Conservation (phyloP, 1,140 invertebrate genomes). For the Eumaeus atala region DNA sequence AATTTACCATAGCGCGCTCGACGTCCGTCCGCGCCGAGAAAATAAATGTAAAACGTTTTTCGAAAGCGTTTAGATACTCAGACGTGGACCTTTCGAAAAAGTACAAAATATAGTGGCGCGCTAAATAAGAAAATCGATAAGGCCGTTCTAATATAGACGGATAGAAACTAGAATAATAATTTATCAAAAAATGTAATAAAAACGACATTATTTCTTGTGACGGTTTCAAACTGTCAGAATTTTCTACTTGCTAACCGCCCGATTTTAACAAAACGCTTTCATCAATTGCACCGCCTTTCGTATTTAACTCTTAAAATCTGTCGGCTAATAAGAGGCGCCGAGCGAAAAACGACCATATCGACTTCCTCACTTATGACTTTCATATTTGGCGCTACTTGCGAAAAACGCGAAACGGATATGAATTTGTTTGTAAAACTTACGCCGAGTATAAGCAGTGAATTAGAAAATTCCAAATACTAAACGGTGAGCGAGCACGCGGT, state of each 20-base stretch:
- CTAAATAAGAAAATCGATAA: slow-evolving; percentile 71
- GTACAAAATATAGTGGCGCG: slow-evolving; percentile 61
- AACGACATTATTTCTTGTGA: slow-evolving; percentile 73
- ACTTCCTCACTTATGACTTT: slow-evolving; percentile 56
- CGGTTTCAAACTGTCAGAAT: slow-evolving; percentile 68
- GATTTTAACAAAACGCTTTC: slow-evolving; percentile 30
- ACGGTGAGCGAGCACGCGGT: slow-evolving; percentile 49
- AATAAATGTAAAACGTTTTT: slow-evolving; percentile 67
- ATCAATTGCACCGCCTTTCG: slow-evolving; percentile 4
- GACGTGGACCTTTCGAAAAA: slow-evolving; percentile 60
- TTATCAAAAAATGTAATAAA: slow-evolving; percentile 74
- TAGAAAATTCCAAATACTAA: slow-evolving; percentile 68
- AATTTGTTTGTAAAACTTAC: slow-evolving; percentile 71
- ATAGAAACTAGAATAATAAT: slow-evolving; percentile 69
- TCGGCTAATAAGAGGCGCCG: slow-evolving; percentile 35
- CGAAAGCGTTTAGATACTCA: slow-evolving; percentile 62
- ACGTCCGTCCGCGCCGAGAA: slow-evolving; percentile 61
- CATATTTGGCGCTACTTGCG: slow-evolving; percentile 63
- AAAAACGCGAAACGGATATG: slow-evolving; percentile 63
- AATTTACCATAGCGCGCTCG: slow-evolving; percentile 62
- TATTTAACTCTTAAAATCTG: slow-evolving; percentile 35
- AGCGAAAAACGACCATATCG: slow-evolving; percentile 48
- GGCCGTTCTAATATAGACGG: slow-evolving; percentile 47
- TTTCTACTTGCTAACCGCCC: slow-evolving; percentile 55
- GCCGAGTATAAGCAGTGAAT: slow-evolving; percentile 48